Evolutionary conservation across 2,797 vertebrate species (phyloP), one percentile per base, ranked within the genome.

Genomic region (Dermochelys coriacea): DNA sequence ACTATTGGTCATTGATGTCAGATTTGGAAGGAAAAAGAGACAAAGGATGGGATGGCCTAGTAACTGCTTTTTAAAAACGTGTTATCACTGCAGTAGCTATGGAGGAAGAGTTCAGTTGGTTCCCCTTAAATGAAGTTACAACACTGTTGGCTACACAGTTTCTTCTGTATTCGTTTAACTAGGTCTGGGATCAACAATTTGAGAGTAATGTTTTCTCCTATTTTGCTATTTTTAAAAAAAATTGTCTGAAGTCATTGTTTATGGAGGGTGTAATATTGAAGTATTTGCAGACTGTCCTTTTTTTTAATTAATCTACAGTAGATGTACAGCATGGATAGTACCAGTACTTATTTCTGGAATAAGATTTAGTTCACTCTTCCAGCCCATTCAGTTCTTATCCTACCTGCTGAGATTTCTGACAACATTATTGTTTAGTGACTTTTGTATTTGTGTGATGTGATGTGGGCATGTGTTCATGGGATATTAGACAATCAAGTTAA

Each of bases 401-500:
- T 79, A 4, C 14, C 31, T 0, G 0, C 80, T 74, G 52, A 49
- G 27, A 4, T 23, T 31, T 49, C 12, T 8, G 45, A 77, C 6
- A 77, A 77, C 27, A 10, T 47, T 49, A 9, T 45, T 49, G 14
- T 19, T 19, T n/a, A 78, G n/a, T 10, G 71, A 57, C n/a, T 68
- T 1, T 15, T 61, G 29, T 41, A 25, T 85, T 68, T n/a, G 25
- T 91, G n/a, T 25, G 31, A 75, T 84, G 27, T 47, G 45, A 31
- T 29, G 45, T 45, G 71, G 71, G 23, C 41, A 74, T 45, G 37
- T 41, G 23, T 74, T 45, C 37, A 12, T 74, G 45, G 12, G 10
- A 12, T 77, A 27, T 27, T 29, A 47, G 41, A 75, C 12, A 8
- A 29, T 77, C 27, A 49, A 27, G 27, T 29, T 77, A 47, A 75